Evolutionary conservation across 2,888 invertebrate species (phyloP), one percentile per base, ranked within the genome.

Genomic region (Uropetala carovei): DNA sequence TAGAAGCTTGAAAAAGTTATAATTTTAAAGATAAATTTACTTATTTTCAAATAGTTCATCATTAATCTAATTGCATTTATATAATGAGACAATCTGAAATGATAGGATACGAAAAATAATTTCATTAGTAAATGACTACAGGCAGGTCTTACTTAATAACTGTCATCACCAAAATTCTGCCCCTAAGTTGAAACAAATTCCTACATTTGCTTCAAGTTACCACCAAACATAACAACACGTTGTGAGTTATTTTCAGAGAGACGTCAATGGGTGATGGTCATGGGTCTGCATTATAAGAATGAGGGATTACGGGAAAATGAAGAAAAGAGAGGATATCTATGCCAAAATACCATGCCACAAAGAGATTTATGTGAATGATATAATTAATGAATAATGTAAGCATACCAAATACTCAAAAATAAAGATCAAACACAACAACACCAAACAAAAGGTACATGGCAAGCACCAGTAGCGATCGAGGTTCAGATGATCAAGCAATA

Each of bases 401-500:
- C 89, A 89, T 89, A 64, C 27, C 64, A 64, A 30, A n/a, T 43
- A 89, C 86, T 86, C 86, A 86, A 60, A 43, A 68, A 89, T 43
- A 59, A 89, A 68, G 64, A n/a, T 56, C 43, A 57, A 60, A 11
- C 89, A 89, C 64, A 89, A n/a, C 64, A 89, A 30, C 30, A 86
- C 30, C 86, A 86, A 64, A 68, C 60, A 30, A 89, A 89, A 89
- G 43, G 60, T 58, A 89, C 60, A 43, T 30, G 89, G 89, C 89
- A 89, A 60, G 89, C 89, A 89, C 64, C 89, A 89, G 18, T 89
- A 89, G 64, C 68, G 89, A 89, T 64, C 14, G 89, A 89, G 89
- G 64, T 64, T 60, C 89, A 89, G 89, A 89, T 89, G 89, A 68
- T 89, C 89, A 89, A 89, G 89, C 89, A 89, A 64, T 89, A 89